These are phyloP conservation scores for Corydoras sp. DNA, from an alignment of 2,113 vertebrate species.

Conservation along the genomic window DNA sequence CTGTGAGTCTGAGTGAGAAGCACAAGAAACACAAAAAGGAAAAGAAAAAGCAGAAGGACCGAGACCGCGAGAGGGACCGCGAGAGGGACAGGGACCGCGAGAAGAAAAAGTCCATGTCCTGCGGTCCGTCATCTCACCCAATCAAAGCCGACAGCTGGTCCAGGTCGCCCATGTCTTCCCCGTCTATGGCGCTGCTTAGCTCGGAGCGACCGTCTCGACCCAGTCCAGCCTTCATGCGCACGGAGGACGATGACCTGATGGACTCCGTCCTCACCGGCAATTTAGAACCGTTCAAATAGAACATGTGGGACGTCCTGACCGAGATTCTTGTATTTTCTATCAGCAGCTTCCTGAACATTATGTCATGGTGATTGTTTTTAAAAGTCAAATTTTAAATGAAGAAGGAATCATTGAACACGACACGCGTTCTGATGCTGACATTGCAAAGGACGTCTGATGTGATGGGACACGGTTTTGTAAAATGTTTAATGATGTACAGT, in stretches of 20 bases:
- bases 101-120: conserved; percentile 84
- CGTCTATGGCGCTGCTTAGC: conserved; percentile 79
- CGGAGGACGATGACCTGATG: conserved; percentile 96
- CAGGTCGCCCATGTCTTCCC: conserved; percentile 84
- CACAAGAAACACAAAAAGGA: conserved; percentile 99
- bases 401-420: no score
- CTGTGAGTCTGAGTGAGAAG: conserved; percentile 86
- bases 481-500: no score
- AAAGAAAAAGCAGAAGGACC: conserved; percentile 92
- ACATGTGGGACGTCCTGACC: no score
- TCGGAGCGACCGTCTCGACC: conserved; percentile 80
- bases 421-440: no score
- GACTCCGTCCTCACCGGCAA: conserved; percentile 92
- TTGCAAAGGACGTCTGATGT: no score
- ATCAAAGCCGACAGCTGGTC: conserved; percentile 94
- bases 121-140: conserved; percentile 64
- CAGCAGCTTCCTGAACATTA: neutral
- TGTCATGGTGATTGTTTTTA: neutral
- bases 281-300: conserved; percentile 53
- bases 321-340: neutral
- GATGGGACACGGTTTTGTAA: no score
- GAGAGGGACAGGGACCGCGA: conserved; percentile 82
- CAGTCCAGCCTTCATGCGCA: conserved; percentile 86
- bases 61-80: conserved; percentile 80
- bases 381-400: no score